These are phyloP conservation scores for Xanthia togata DNA, from an alignment of 2,888 invertebrate species.

Conservation along the genomic window DNA sequence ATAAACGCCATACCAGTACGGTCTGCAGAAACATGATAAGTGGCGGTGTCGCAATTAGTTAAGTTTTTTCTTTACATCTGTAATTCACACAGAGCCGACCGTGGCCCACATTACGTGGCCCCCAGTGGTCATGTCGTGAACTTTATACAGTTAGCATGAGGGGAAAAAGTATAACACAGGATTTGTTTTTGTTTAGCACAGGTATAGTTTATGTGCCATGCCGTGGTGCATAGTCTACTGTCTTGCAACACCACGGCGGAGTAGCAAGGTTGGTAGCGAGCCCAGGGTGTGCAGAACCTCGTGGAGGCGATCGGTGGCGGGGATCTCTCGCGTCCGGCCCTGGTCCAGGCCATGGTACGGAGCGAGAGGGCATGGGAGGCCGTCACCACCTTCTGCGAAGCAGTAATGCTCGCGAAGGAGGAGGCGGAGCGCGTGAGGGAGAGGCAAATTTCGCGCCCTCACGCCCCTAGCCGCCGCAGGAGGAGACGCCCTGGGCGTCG, in stretches of 20 bases:
- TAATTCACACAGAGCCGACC: constrained; percentile 70
- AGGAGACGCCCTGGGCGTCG: no score
- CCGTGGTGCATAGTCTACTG: not conserved
- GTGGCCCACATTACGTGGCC: constrained; percentile 67
- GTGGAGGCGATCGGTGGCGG: no score
- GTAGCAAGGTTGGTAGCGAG: not conserved
- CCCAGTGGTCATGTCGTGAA: constrained; percentile 48
- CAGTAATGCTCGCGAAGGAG: no score
- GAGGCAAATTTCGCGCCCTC: no score
- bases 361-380: no score
- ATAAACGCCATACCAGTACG: constrained; percentile 36
- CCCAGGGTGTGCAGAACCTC: not conserved
- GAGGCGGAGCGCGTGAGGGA: no score
- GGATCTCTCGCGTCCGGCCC: no score
- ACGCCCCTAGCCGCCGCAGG: no score
- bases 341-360: no score
- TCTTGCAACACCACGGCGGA: no score
- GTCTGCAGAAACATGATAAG: constrained; percentile 55
- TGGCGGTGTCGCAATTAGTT: constrained; percentile 69
- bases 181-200: constrained; percentile 4
- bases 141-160: constrained; percentile 43
- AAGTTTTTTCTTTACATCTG: constrained; percentile 67
- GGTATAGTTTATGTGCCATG: not conserved
- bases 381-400: no score
- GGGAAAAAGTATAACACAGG: constrained; percentile 33